Evolutionary conservation across 1,140 invertebrate genomes (phyloP).

Genomic region (Telenomus remus): DNA sequence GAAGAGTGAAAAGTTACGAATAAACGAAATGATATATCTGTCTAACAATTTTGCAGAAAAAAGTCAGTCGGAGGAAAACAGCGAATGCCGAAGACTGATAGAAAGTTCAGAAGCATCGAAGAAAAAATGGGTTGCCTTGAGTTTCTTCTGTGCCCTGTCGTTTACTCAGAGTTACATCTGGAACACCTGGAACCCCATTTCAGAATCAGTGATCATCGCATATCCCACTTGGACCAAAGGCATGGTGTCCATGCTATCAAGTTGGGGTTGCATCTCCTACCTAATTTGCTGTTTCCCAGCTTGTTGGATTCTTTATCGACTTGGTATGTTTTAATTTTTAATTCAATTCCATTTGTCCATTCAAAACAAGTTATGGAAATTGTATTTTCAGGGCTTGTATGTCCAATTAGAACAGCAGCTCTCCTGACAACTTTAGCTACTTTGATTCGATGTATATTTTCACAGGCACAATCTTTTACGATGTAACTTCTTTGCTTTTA

Average conservation of each 20-base stretch:
- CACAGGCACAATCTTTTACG: constrained; percentile 54
- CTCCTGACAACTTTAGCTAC: constrained; percentile 60
- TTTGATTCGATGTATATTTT: constrained; percentile 59
- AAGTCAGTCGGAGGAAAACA: constrained; percentile 1
- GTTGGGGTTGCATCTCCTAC: constrained; percentile 76
- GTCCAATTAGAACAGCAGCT: constrained; percentile 57
- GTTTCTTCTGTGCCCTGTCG: constrained; percentile 55
- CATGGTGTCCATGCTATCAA: constrained; percentile 73
- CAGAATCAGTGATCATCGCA: constrained; percentile 69
- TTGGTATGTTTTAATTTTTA: constrained; percentile 51
- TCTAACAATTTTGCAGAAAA: constrained; percentile 8
- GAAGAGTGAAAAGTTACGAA: too few relatives aligned
- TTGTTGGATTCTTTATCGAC: constrained; percentile 71
- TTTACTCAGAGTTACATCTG: constrained; percentile 67
- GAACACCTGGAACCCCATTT: constrained; percentile 78
- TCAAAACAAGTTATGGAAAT: not conserved
- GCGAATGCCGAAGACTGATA: constrained; percentile 24
- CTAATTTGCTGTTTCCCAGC: constrained; percentile 70
- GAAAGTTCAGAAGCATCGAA: constrained; percentile 24
- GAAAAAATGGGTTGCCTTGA: constrained; percentile 58
- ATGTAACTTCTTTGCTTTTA: constrained; percentile 51
- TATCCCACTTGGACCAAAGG: constrained; percentile 73
- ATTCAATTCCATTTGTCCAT: not conserved
- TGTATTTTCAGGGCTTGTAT: constrained; percentile 47
- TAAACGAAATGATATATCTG: not conserved